Conservation (phyloP, 2,888 invertebrate species). For the Drosophila helvetica region DNA sequence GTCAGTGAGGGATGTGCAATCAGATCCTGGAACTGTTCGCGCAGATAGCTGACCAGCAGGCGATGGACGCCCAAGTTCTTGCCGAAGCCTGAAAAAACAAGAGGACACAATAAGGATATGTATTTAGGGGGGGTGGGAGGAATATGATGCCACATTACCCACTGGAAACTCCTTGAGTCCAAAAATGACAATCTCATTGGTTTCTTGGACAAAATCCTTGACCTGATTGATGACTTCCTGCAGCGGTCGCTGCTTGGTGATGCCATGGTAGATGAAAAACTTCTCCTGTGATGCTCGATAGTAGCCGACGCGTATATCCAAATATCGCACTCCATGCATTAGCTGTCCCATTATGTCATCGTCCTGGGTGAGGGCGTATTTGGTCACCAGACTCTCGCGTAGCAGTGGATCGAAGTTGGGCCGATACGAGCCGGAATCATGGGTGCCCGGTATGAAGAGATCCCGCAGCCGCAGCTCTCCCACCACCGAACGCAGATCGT, state of each 20-base stretch:
- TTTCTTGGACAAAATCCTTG: conserved; percentile 85
- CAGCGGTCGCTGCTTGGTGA: conserved; percentile 85
- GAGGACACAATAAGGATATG: neutral
- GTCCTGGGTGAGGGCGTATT: conserved; percentile 86
- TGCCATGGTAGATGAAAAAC: conserved; percentile 86
- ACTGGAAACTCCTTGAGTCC: conserved; percentile 87
- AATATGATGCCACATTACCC: conserved; percentile 79
- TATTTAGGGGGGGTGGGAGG: neutral
- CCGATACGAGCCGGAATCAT: conserved; percentile 87
- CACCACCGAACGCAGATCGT: conserved; percentile 83
- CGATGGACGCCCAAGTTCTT: conserved; percentile 84
- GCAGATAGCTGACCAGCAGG: conserved; percentile 85
- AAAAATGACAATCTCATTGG: conserved; percentile 86
- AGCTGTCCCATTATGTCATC: conserved; percentile 86
- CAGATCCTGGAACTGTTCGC: conserved; percentile 85
- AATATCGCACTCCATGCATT: conserved; percentile 86
- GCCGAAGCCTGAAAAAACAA: conserved; percentile 83
- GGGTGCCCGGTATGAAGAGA: conserved; percentile 89
- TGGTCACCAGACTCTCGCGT: conserved; percentile 84
- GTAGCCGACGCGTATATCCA: conserved; percentile 86
- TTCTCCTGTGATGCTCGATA: conserved; percentile 81
- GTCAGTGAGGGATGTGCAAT: conserved; percentile 85
- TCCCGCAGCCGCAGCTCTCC: conserved; percentile 85
- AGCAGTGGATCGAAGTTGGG: conserved; percentile 81
- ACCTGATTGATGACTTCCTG: conserved; percentile 85